Conservation (phyloP, 2,113 vertebrate genomes). For the Pongo abelii region DNA sequence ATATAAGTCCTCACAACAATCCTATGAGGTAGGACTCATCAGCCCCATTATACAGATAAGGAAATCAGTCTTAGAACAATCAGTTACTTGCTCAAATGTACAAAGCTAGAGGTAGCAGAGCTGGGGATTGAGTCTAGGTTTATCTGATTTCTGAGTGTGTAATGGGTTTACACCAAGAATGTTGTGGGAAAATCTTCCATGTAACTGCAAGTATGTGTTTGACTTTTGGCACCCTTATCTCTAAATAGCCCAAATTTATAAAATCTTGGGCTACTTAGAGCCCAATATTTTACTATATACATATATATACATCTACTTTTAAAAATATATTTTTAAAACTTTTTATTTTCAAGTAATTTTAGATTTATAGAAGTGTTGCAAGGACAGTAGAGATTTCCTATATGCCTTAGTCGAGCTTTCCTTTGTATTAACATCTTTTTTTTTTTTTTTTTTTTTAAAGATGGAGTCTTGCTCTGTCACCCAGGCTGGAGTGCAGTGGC, state of each 20-base stretch:
- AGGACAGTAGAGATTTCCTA: background rate
- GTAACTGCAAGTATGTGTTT: background rate
- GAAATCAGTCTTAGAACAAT: background rate
- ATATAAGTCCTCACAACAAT: background rate
- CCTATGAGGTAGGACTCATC: background rate
- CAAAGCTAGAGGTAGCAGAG: background rate
- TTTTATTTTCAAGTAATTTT: slow-evolving; percentile 14
- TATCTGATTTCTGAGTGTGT: background rate
- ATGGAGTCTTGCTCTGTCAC: too few relatives aligned
- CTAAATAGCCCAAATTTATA: background rate
- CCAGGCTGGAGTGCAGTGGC: too few relatives aligned
- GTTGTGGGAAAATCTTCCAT: background rate
- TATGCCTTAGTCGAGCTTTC: background rate
- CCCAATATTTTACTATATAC: too few relatives aligned
- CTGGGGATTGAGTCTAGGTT: background rate
- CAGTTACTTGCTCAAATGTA: background rate
- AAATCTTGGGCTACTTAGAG: background rate
- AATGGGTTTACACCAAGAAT: background rate
- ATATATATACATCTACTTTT: background rate
- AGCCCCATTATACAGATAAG: background rate
- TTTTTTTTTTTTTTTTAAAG: too few relatives aligned
- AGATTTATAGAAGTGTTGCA: background rate
- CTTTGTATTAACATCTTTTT: background rate
- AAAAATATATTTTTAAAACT: background rate
- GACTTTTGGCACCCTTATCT: background rate